A percentile compares a stretch with the other conserved stretches of the same genome.
phyloP scores from a whole-genome alignment of 2,797 vertebrate species.

The Anguilla obscura region DNA sequence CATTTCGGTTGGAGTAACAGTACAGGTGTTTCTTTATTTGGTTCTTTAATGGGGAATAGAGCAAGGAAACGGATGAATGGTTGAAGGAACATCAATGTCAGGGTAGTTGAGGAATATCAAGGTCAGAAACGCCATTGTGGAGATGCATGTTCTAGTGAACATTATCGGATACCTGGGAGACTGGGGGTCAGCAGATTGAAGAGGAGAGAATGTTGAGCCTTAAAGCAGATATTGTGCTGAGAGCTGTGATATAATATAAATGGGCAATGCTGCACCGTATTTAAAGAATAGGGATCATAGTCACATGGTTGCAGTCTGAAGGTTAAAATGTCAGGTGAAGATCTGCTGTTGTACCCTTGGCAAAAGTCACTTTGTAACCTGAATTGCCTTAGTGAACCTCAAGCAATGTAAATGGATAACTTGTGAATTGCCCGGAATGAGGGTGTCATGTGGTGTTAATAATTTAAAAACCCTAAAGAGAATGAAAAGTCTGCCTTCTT shows the following conservation, averaged over 20 bases:
- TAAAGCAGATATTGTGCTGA: not conserved
- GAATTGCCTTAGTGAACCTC: not conserved
- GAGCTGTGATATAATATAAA: not conserved
- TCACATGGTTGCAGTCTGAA: not conserved
- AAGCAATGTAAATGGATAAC: conserved; percentile 6
- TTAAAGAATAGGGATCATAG: not conserved
- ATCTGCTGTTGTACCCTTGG: not conserved
- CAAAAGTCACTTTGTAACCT: not conserved
- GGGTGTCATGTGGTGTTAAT: not conserved
- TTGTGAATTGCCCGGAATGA: not conserved
- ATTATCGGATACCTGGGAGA: not conserved
- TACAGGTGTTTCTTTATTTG: not conserved
- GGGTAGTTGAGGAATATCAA: not conserved
- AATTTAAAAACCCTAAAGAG: not conserved
- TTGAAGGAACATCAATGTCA: not conserved
- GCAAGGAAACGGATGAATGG: not conserved
- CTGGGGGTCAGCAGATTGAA: not conserved
- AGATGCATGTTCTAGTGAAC: not conserved
- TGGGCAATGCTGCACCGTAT: not conserved
- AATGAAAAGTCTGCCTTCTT: not conserved
- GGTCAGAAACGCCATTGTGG: not conserved
- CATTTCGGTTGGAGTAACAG: not conserved
- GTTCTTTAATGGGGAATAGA: too few relatives aligned
- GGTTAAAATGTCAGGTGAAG: not conserved
- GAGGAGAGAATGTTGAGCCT: not conserved